A percentile compares a stretch with the other conserved stretches of the same genome.
Conservation (phyloP, 2,888 invertebrate species). For the Yponomeuta malinellus region DNA sequence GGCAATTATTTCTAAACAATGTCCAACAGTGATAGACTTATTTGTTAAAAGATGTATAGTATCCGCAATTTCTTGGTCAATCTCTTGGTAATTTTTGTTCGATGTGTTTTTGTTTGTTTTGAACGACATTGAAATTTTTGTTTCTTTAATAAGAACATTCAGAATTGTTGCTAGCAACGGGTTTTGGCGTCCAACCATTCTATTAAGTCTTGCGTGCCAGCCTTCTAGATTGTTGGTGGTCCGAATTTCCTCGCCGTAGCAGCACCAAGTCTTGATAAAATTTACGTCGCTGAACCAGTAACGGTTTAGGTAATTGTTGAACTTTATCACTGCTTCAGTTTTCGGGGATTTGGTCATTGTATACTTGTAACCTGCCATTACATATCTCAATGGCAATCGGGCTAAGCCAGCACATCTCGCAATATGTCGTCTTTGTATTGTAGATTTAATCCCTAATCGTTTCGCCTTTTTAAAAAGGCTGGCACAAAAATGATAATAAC, state of each 20-base stretch:
- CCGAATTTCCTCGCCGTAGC: slow-evolving; percentile 16
- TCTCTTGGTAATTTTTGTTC: slow-evolving; percentile 17
- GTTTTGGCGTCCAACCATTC: slow-evolving; percentile 17
- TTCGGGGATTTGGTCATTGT: slow-evolving; percentile 18
- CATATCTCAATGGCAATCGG: slow-evolving; percentile 19
- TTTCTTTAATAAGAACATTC: slow-evolving; percentile 17
- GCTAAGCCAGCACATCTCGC: slow-evolving; percentile 22
- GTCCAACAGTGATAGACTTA: slow-evolving; percentile 18
- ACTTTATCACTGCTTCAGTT: slow-evolving; percentile 12
- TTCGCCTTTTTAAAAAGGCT: slow-evolving; percentile 20
- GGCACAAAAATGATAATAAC: slow-evolving; percentile 18
- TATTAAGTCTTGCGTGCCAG: slow-evolving; percentile 21
- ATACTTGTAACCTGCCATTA: slow-evolving; percentile 20
- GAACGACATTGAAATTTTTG: slow-evolving; percentile 14
- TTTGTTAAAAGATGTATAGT: slow-evolving; percentile 19
- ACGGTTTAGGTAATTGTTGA: slow-evolving; percentile 16
- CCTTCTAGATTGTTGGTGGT: slow-evolving; percentile 21
- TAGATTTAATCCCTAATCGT: slow-evolving; percentile 18
- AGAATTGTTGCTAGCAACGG: slow-evolving; percentile 17
- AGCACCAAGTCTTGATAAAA: slow-evolving; percentile 19
- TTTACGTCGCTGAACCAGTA: slow-evolving; percentile 15
- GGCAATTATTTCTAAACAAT: slow-evolving; percentile 1
- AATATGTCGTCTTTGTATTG: slow-evolving; percentile 18
- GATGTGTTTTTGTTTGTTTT: slow-evolving; percentile 15
- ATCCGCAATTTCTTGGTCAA: slow-evolving; percentile 19